phyloP scores from a whole-genome alignment of 2,113 vertebrate genomes.

The Bubo bubo region DNA sequence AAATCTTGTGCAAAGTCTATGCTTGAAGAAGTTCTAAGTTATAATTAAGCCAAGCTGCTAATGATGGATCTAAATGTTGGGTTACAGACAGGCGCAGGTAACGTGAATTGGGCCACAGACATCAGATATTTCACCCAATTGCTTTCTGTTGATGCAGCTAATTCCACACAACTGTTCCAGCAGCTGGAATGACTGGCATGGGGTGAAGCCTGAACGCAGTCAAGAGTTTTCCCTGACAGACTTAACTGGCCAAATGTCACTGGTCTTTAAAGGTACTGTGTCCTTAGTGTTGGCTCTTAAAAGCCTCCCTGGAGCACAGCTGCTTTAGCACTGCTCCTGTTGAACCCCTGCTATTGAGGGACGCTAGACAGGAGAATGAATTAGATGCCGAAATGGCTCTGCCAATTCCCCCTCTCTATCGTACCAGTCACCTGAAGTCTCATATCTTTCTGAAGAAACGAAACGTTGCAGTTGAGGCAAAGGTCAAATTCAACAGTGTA shows the following conservation, averaged over 20 bases:
- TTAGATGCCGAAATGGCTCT: background rate
- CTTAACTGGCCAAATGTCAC: background rate
- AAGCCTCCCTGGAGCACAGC: background rate
- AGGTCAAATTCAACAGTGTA: background rate
- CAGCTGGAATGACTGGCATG: background rate
- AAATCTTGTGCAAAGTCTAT: conserved; percentile 9
- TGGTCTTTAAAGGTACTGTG: background rate
- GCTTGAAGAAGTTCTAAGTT: conserved; percentile 21
- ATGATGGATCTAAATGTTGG: background rate
- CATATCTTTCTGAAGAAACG: fast-evolving
- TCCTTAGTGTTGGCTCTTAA: background rate
- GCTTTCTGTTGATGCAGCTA: conserved; percentile 10
- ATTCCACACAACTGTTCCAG: conserved; percentile 6
- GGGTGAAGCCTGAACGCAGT: fast-evolving
- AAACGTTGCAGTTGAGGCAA: background rate
- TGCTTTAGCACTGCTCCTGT: background rate
- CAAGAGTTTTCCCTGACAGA: background rate
- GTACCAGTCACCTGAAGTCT: background rate
- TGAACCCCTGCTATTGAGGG: background rate
- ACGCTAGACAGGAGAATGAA: background rate
- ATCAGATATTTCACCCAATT: background rate
- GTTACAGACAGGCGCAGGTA: background rate
- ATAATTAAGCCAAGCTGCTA: conserved; percentile 39
- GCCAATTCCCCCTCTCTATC: background rate
- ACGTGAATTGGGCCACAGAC: background rate